Conservation (phyloP, 2,797 vertebrate species). For the Pangasius mekongensis region DNA sequence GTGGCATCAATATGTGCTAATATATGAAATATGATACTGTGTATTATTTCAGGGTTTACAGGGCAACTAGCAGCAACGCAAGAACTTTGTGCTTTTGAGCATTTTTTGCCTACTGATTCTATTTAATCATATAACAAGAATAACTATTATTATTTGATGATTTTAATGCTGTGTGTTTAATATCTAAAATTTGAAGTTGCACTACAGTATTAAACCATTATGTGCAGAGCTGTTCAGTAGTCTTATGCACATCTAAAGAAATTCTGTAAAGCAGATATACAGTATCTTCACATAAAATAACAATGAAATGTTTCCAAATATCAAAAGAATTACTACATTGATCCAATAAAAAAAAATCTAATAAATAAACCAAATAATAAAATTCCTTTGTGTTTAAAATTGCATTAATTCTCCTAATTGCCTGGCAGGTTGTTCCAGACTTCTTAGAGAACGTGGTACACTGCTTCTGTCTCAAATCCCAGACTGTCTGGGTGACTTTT, state of each 20-base stretch:
- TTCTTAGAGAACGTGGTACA: background rate
- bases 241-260: background rate
- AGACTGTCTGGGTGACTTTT: background rate
- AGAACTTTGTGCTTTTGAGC: background rate
- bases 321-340: background rate
- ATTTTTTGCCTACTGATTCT: background rate
- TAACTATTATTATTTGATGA: too few species aligned
- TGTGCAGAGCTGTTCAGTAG: background rate
- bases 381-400: background rate
- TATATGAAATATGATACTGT: background rate
- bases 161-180: too few species aligned
- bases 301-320: background rate
- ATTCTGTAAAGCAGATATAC: background rate
- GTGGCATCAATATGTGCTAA: too few species aligned
- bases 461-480: background rate
- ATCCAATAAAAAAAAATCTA: background rate
- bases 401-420: background rate
- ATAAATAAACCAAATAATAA: background rate
- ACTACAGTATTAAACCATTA: too few species aligned
- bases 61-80: background rate
- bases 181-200: too few species aligned
- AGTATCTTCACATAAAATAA: background rate
- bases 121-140: background rate
- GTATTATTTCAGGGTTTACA: background rate
- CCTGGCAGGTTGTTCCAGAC: background rate